phyloP scores from a whole-genome alignment of 64 coral and sea anemone genomes.

The Cladopsammia gracilis region DNA sequence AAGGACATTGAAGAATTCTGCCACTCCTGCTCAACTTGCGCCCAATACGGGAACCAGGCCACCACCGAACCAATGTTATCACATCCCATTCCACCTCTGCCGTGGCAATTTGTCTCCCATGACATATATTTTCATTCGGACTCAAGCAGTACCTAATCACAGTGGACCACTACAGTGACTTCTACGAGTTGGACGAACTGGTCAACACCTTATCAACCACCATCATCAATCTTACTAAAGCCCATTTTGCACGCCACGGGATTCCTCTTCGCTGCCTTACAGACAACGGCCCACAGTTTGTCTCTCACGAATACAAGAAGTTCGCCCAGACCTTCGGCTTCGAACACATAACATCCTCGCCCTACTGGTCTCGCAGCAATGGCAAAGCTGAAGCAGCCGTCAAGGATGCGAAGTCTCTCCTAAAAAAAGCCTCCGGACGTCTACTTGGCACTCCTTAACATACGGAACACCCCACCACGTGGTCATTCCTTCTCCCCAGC shows the following conservation, averaged over 20 bases:
- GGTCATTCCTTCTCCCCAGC: too few relatives aligned
- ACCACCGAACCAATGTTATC: slow-evolving; percentile 7
- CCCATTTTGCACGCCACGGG: slow-evolving; percentile 32
- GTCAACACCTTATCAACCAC: slow-evolving; percentile 20
- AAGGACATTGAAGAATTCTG: neutral
- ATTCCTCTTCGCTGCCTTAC: neutral
- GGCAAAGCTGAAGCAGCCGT: slow-evolving; percentile 48
- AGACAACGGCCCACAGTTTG: slow-evolving; percentile 50
- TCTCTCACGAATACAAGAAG: neutral
- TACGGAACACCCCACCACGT: too few relatives aligned
- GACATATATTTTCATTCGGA: too few relatives aligned
- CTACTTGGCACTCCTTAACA: too few relatives aligned
- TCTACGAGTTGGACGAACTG: slow-evolving; percentile 14
- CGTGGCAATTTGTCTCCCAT: too few relatives aligned
- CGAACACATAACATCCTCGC: slow-evolving; percentile 51
- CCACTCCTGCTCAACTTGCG: too few relatives aligned
- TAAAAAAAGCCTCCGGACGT: too few relatives aligned
- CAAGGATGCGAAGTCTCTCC: neutral
- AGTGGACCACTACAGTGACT: slow-evolving; percentile 20
- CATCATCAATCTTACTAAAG: slow-evolving; percentile 47
- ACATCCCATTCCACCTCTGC: neutral
- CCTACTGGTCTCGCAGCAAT: slow-evolving; percentile 18
- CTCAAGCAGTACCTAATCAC: slow-evolving; percentile 20
- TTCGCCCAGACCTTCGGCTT: slow-evolving; percentile 42
- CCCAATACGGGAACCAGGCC: neutral